Conservation (phyloP, 2,797 vertebrate genomes). For the Labroides dimidiatus region DNA sequence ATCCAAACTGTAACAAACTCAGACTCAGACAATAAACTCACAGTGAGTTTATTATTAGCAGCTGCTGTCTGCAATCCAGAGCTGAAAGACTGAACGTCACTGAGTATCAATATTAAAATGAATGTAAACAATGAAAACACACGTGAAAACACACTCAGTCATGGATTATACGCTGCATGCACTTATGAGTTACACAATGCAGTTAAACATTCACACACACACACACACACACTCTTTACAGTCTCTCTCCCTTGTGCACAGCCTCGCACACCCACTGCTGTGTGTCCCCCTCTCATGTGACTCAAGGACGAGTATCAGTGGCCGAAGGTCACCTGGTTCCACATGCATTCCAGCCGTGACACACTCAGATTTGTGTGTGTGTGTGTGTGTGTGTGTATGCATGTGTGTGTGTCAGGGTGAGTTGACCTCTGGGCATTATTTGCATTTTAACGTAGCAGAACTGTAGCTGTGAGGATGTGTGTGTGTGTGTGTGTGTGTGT, state of each 20-base stretch:
- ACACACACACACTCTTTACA: background rate
- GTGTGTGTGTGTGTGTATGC: constrained; percentile 19
- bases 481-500: constrained; percentile 11
- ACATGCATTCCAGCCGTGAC: constrained; percentile 69
- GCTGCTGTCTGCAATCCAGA: too few species aligned
- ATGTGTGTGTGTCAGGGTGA: constrained; percentile 28
- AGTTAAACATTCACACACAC: constrained; percentile 16
- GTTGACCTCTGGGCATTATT: constrained; percentile 55
- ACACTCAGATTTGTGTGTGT: constrained; percentile 29
- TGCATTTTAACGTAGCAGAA: constrained; percentile 57
- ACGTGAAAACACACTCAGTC: background rate
- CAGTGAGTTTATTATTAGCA: too few species aligned
- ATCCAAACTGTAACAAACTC: too few species aligned
- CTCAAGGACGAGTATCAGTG: constrained; percentile 78
- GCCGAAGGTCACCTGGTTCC: constrained; percentile 76
- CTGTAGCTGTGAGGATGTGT: constrained; percentile 1
- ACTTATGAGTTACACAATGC: background rate
- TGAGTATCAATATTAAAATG: too few species aligned
- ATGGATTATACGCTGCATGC: background rate
- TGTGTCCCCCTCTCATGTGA: constrained; percentile 48
- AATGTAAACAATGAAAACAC: too few species aligned
- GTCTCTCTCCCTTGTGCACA: background rate
- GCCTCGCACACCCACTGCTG: constrained; percentile 1
- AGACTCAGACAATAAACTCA: too few species aligned
- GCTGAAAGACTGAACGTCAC: too few species aligned